These are phyloP conservation scores for Engystomops pustulosus DNA, from an alignment of 2,113 vertebrate species.

Conservation along the genomic window DNA sequence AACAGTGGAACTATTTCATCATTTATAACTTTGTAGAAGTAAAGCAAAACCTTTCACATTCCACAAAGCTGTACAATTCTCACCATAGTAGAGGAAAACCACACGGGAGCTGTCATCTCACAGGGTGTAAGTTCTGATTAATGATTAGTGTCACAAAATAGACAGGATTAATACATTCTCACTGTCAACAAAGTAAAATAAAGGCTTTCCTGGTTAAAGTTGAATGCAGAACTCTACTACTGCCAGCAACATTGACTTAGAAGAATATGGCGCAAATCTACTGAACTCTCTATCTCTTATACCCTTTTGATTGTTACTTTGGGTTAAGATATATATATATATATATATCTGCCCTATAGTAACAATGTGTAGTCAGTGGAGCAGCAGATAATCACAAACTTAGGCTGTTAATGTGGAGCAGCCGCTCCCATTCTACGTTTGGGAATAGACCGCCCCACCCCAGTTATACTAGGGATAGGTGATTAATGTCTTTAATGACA, in stretches of 20 bases:
- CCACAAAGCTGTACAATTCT: not conserved
- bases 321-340: no score
- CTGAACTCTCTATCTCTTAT: no score
- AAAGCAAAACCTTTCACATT: not conserved
- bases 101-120: not conserved
- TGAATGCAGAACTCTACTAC: not conserved
- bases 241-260: not conserved
- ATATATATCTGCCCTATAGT: no score
- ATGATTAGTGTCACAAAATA: conserved; percentile 32
- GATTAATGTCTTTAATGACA: no score
- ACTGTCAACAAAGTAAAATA: not conserved
- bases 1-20: not conserved
- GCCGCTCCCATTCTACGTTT: no score
- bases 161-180: conserved; percentile 45
- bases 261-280: not conserved
- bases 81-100: not conserved
- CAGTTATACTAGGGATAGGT: no score
- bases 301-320: no score
- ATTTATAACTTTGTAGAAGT: not conserved
- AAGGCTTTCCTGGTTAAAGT: not conserved
- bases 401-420: no score
- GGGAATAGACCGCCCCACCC: no score
- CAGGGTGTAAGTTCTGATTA: conserved; percentile 21
- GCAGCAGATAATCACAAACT: no score
- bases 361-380: no score